Evolutionary conservation across 2,888 invertebrate genomes (phyloP), one percentile per base, ranked within the genome.

Genomic region (Gonocerus acuteangulatus): DNA sequence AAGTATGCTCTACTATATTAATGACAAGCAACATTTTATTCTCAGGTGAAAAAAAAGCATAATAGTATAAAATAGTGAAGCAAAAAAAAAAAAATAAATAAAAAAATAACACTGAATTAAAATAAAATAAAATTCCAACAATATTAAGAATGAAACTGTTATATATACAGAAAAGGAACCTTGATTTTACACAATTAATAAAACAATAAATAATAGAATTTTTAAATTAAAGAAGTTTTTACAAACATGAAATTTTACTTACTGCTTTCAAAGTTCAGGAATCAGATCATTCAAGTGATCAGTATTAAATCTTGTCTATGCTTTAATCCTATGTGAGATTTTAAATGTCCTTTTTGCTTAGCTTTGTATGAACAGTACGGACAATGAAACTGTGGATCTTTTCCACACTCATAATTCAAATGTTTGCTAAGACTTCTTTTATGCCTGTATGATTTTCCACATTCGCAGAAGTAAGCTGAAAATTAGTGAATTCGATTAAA

Each of bases 381-480:
- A 67, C 80, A 80, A 63, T 75, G 74, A 70, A 77, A 79, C 23
- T 76, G 74, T 23, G 79, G 79, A 63, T 27, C 27, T 9, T 27
- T 27, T 4, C 27, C 27, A 27, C 27, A 27, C 9, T 27, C 27
- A 9, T 6, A 74, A 74, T 22, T 68, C 15, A 68, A 67, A 61
- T 74, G 73, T 16, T 70, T 70, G 61, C 71, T 16, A 3, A 63
- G 42, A 22, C 52, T 48, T 11, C 72, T 71, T 1, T 69, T 67
- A 23, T 73, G 66, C 69, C 70, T 71, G 69, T 75, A 75, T 63
- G 69, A 69, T 22, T 73, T 72, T 62, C 67, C 70, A 67, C 71
- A 71, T 27, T 62, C 66, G 19, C 61, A 64, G 56, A 70, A 71
- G n/a, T 48, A 21, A 7, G 36, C 7, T 11, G 9, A 13, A 45